A percentile compares a stretch with the other conserved stretches of the same genome.
Evolutionary conservation across 2,888 invertebrate genomes (phyloP).

Genomic region (Lagria hirta): DNA sequence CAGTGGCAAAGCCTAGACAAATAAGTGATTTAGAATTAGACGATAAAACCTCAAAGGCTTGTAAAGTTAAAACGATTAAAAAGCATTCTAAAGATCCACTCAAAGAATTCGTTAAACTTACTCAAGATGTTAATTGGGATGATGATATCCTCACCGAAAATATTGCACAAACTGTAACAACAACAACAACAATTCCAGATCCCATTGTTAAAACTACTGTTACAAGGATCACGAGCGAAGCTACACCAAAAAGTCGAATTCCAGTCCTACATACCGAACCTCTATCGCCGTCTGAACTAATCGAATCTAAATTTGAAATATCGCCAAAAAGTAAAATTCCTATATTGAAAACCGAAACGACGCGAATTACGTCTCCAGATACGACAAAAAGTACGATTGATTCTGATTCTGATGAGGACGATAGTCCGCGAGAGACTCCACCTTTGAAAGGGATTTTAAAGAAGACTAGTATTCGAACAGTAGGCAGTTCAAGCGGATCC

Average conservation of each 20-base stretch:
- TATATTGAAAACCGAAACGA: slow-evolving; percentile 49
- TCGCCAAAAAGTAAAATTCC: slow-evolving; percentile 55
- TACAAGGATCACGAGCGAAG: slow-evolving; percentile 42
- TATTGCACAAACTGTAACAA: slow-evolving; percentile 34
- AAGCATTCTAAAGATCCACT: slow-evolving; percentile 56
- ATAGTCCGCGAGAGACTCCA: slow-evolving; percentile 42
- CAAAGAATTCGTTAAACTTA: slow-evolving; percentile 52
- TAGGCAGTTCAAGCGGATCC: slow-evolving; percentile 65
- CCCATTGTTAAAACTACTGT: slow-evolving; percentile 51
- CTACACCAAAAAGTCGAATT: slow-evolving; percentile 40
- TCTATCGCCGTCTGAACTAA: slow-evolving; percentile 29
- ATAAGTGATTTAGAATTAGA: slow-evolving; percentile 42
- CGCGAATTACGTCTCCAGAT: slow-evolving; percentile 43
- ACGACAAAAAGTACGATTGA: slow-evolving; percentile 46
- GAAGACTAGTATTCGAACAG: slow-evolving; percentile 51
- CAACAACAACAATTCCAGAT: slow-evolving; percentile 32
- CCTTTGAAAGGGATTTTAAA: slow-evolving; percentile 51
- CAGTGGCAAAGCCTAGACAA: slow-evolving; percentile 44
- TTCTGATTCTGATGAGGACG: slow-evolving; percentile 56
- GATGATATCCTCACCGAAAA: slow-evolving; percentile 42
- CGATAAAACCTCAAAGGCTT: slow-evolving; percentile 53
- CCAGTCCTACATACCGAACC: slow-evolving; percentile 35
- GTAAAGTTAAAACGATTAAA: slow-evolving; percentile 56
- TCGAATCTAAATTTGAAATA: slow-evolving; percentile 29
- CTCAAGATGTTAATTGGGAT: slow-evolving; percentile 54